These are phyloP conservation scores for Campopleginae sp. DNA, from an alignment of 2,888 invertebrate genomes.

Conservation along the genomic window DNA sequence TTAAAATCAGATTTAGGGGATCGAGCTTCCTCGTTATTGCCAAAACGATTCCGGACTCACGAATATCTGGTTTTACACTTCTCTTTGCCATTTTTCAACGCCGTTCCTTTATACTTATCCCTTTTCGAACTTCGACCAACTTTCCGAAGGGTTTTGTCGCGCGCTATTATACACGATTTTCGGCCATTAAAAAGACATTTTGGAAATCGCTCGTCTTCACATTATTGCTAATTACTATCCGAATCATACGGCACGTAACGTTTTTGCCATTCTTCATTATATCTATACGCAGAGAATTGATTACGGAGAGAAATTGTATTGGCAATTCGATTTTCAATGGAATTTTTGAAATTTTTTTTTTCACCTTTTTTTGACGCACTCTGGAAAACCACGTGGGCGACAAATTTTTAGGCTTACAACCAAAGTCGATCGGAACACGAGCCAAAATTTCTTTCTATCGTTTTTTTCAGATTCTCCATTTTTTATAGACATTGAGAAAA, in stretches of 20 bases:
- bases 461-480: neutral
- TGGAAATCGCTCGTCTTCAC: neutral
- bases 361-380: neutral
- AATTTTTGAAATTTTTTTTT: neutral
- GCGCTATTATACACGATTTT: neutral
- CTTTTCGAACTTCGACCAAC: neutral
- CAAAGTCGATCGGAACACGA: neutral
- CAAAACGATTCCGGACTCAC: no score
- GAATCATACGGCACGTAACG: neutral
- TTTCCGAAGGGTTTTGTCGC: neutral
- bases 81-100: no score
- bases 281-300: no score
- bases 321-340: neutral
- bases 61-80: no score
- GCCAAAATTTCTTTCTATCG: neutral
- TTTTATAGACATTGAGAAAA: no score
- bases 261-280: neutral
- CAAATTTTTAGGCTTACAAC: no score
- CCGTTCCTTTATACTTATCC: no score
- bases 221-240: neutral
- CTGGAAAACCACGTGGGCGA: no score
- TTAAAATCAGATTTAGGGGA: no score
- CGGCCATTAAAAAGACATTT: neutral
- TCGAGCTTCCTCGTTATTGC: no score
- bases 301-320: neutral